Conservation (phyloP, 2,888 invertebrate genomes). For the Willowsia nigromaculata region DNA sequence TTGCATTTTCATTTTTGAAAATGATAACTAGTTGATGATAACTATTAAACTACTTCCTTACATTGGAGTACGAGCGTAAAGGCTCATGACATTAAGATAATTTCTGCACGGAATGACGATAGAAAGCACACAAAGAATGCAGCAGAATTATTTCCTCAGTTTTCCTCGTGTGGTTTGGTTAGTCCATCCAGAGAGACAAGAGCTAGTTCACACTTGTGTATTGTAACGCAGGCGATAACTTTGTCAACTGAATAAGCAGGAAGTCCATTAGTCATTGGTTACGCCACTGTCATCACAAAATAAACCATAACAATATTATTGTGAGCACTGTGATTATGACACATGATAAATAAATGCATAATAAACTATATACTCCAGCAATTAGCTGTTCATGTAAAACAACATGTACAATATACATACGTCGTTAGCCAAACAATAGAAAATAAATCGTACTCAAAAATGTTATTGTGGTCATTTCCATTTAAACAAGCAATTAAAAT, state of each 20-base stretch:
- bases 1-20: conserved; percentile 4
- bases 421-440: no score
- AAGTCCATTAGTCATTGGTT: conserved; percentile 66
- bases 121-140: background rate
- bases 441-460: no score
- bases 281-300: conserved; percentile 40
- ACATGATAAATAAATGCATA: background rate
- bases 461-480: no score
- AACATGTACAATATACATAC: background rate
- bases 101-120: background rate
- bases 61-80: background rate
- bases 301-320: background rate
- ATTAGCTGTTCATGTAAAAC: background rate
- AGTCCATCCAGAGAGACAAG: conserved; percentile 39
- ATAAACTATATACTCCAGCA: background rate
- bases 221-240: conserved; percentile 15
- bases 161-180: conserved; percentile 64
- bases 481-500: no score
- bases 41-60: conserved; percentile 11
- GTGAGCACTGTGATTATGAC: background rate
- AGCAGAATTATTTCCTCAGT: conserved; percentile 24
- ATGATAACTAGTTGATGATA: background rate
- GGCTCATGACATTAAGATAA: background rate
- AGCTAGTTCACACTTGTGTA: background rate
- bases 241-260: conserved; percentile 56